phyloP scores from a whole-genome alignment of 2,113 vertebrate species.

The Peromyscus polionotus region DNA sequence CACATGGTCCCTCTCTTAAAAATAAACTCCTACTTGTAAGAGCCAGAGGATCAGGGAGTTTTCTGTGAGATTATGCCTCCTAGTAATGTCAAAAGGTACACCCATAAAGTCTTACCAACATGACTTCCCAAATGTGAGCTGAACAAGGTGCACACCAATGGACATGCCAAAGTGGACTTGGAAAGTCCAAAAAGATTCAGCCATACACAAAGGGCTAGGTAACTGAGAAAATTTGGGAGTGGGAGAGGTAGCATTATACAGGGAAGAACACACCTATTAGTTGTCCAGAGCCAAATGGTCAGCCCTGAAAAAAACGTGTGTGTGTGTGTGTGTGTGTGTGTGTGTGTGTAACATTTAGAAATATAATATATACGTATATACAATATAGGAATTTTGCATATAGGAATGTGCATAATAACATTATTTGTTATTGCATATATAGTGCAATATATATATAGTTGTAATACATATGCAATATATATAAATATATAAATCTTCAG shows the following conservation, averaged over 20 bases:
- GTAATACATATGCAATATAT: background rate
- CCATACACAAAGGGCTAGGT: background rate
- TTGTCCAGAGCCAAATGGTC: background rate
- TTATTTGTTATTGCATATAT: background rate
- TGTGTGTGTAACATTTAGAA: background rate
- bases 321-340: background rate
- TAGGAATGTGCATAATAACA: background rate
- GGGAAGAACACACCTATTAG: background rate
- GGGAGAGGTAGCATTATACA: background rate
- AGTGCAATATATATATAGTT: background rate
- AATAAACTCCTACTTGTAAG: background rate
- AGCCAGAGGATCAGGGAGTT: background rate
- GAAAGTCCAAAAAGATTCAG: background rate
- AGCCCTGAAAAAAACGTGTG: background rate
- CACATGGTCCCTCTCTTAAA: background rate
- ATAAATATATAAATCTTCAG: background rate
- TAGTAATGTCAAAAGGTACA: background rate
- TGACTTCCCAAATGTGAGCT: background rate
- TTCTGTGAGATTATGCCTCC: background rate
- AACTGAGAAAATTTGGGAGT: background rate
- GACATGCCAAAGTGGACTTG: background rate
- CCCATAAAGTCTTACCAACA: background rate
- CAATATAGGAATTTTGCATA: background rate
- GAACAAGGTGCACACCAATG: background rate
- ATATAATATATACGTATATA: background rate